Conservation (phyloP, 92 coral and sea anemone genomes). For the Zoanthus sansibaricus region DNA sequence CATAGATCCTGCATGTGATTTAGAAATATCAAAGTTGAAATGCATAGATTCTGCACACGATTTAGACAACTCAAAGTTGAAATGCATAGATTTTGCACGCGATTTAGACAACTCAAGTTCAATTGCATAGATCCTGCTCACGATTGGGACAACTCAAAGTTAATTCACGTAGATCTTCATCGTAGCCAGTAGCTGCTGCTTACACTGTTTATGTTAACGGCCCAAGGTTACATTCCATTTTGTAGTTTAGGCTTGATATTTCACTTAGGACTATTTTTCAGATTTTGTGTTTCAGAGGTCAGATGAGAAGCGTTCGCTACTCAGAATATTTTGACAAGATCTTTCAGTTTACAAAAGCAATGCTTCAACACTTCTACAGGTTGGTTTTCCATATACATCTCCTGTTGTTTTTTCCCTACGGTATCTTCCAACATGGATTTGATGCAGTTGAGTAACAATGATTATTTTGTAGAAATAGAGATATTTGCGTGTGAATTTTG, state of each 20-base stretch:
- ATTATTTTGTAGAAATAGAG: too few relatives aligned
- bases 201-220: not conserved
- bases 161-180: not conserved
- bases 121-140: too few relatives aligned
- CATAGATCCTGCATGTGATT: too few relatives aligned
- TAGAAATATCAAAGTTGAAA: too few relatives aligned
- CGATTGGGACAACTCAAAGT: too few relatives aligned
- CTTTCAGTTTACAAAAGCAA: constrained; percentile 86
- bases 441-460: too few relatives aligned
- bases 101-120: too few relatives aligned
- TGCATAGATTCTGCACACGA: too few relatives aligned
- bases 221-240: not conserved
- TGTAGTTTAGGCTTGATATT: not conserved
- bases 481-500: too few relatives aligned
- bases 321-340: constrained; percentile 86
- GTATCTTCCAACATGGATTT: not conserved
- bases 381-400: not conserved
- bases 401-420: not conserved
- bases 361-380: constrained; percentile 86
- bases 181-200: not conserved
- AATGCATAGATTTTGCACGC: too few relatives aligned
- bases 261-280: not conserved
- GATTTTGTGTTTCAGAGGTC: constrained; percentile 69
- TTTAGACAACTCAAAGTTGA: too few relatives aligned
- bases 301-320: constrained; percentile 83